These are phyloP conservation scores for Tragelaphus strepsiceros DNA, from an alignment of 2,113 vertebrate species.

Conservation along the genomic window DNA sequence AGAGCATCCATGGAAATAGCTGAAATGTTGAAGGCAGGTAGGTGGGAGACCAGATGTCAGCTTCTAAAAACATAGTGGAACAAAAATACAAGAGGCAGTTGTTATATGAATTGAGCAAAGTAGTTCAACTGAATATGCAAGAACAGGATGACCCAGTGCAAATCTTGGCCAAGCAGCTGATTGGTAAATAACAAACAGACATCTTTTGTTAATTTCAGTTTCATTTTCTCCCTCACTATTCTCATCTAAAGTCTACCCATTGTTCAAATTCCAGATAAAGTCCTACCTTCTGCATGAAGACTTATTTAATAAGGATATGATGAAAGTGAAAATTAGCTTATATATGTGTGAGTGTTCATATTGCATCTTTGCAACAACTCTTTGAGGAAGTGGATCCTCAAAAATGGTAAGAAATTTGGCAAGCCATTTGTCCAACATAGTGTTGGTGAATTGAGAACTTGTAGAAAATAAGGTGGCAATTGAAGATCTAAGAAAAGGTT, in stretches of 20 bases:
- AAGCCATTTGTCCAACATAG: not conserved
- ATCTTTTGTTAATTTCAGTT: not conserved
- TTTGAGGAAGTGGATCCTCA: not conserved
- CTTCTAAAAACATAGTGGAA: conserved; percentile 56
- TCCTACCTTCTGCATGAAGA: not conserved
- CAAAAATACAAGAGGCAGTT: conserved; percentile 22
- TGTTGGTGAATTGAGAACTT: not conserved
- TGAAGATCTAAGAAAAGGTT: not conserved
- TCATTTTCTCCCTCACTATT: not conserved
- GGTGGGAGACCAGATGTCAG: conserved; percentile 55
- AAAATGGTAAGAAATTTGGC: not conserved
- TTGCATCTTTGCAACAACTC: not conserved
- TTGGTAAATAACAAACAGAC: conserved; percentile 9
- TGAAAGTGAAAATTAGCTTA: not conserved
- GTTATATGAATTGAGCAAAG: conserved; percentile 12
- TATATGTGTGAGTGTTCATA: not conserved
- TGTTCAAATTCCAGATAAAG: conserved; percentile 2
- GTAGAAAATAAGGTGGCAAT: not conserved
- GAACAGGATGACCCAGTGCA: conserved; percentile 23
- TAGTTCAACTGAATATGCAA: conserved; percentile 26
- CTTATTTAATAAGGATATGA: not conserved
- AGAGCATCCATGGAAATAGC: conserved; percentile 59
- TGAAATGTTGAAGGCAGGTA: conserved; percentile 39
- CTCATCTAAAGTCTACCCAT: not conserved
- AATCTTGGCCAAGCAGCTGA: not conserved